phyloP scores from a whole-genome alignment of 2,113 vertebrate species.

The Tonatia bakeri region DNA sequence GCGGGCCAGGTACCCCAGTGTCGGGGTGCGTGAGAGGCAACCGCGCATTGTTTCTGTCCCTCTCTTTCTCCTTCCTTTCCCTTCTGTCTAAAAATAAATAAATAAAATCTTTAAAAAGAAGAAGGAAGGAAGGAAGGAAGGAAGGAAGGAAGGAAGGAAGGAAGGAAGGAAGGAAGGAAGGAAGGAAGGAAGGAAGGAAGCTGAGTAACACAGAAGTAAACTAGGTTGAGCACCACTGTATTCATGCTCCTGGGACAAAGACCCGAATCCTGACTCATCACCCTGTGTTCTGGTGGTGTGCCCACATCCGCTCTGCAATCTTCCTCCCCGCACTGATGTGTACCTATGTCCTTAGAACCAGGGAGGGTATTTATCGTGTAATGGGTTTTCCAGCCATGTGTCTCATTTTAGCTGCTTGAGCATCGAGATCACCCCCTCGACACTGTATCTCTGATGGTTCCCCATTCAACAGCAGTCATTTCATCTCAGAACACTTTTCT shows the following conservation, averaged over 20 bases:
- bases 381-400: conserved; percentile 21
- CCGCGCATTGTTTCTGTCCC: too few species aligned
- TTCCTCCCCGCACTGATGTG: background rate
- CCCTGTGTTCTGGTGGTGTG: background rate
- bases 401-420: conserved; percentile 39
- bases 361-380: conserved; percentile 25
- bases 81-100: too few species aligned
- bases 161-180: background rate
- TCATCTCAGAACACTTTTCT: conserved; percentile 52
- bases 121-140: background rate
- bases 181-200: background rate
- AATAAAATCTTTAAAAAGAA: too few species aligned
- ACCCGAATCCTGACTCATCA: conserved; percentile 19
- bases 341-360: conserved; percentile 21
- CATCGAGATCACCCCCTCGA: conserved; percentile 13
- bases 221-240: background rate
- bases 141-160: background rate
- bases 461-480: conserved; percentile 60
- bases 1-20: too few species aligned
- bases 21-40: too few species aligned
- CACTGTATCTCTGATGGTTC: conserved; percentile 48
- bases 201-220: background rate
- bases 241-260: background rate
- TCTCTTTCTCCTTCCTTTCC: too few species aligned
- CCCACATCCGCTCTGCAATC: background rate